Evolutionary conservation across 2,113 vertebrate genomes (phyloP).

Genomic region (Pteropus alecto): DNA sequence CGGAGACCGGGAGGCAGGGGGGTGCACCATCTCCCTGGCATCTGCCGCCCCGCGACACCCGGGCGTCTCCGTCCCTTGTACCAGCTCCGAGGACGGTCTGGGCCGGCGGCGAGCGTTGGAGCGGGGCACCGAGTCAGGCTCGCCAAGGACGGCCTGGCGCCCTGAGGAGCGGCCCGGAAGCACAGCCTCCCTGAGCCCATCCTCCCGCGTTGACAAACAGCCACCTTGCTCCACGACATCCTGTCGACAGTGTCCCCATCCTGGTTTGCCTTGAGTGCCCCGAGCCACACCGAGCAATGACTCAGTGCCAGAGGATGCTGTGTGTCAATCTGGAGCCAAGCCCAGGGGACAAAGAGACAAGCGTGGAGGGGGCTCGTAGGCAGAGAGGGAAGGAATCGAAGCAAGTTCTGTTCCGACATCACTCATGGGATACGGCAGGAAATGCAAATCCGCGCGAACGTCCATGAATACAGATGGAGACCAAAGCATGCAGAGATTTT

Average conservation of each 20-base stretch:
- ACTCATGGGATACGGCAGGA: rapidly evolving
- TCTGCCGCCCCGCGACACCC: rapidly evolving
- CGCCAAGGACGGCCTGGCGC: rapidly evolving
- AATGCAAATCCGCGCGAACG: not conserved
- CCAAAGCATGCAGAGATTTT: not conserved
- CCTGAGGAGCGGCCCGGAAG: not conserved
- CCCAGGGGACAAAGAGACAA: not conserved
- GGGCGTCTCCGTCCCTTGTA: rapidly evolving
- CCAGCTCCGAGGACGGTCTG: not conserved
- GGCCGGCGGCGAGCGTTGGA: rapidly evolving
- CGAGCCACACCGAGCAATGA: not conserved
- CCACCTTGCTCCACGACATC: not conserved
- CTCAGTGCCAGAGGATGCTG: not conserved
- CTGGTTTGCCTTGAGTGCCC: not conserved
- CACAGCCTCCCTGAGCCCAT: not conserved
- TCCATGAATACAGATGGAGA: no score
- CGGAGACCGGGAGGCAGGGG: not conserved
- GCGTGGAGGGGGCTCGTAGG: rapidly evolving
- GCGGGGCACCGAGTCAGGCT: not conserved
- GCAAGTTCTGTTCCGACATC: not conserved
- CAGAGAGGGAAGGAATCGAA: no score
- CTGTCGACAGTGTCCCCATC: not conserved
- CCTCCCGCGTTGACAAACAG: rapidly evolving
- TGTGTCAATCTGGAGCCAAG: not conserved
- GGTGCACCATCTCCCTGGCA: no score